Base-by-base conservation (phyloP, 2,797 vertebrate genomes). In the Echeneis naucrates region DNA sequence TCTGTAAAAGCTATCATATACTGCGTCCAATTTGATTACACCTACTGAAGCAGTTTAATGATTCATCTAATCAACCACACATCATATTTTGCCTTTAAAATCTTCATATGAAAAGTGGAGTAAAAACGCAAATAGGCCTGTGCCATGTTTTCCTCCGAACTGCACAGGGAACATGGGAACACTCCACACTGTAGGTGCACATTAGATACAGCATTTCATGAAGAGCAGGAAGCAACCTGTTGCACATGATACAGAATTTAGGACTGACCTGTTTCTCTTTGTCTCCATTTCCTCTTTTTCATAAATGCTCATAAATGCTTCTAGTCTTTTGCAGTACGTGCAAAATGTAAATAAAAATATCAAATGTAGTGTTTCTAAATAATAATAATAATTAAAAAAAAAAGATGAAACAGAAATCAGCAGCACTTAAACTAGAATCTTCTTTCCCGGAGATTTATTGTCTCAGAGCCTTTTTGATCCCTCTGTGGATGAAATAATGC, bases 401-500 rank as follows among this genome's bases (percentile, higher is more conserved):
- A 57, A 16, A 4, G 4, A 51, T 56, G 23, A n/a, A 67, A 55
- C 19, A 30, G 30, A 14, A 24, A 24, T 30, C 8, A 17, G 11
- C 51, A n/a, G 35, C 4, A 19, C 27, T 60, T 27, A 5, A 17
- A 23, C 16, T n/a, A 21, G 27, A 0, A 14, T 35, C 45, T 21
- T 45, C n/a, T 33, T 26, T 35, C 30, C 44, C 17, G 6, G 21
- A 52, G 8, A 61, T 9, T 27, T 12, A 21, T 71, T 30, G 38
- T 16, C 32, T 56, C 21, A 17, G 4, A 40, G 37, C 17, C 4
- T n/a, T 24, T 40, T 37, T 32, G 4, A 44, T 16, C 12, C 45
- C 14, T 21, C 56, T 40, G 63, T 77, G 32, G 54, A 73, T 57
- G 75, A 67, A 77, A 72, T 77, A 75, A 81, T 27, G 76, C 68